Percentiles rank a stretch among this genome's conserved stretches.
Conservation (phyloP, 1,140 invertebrate genomes). For the Drosophila lowei region DNA sequence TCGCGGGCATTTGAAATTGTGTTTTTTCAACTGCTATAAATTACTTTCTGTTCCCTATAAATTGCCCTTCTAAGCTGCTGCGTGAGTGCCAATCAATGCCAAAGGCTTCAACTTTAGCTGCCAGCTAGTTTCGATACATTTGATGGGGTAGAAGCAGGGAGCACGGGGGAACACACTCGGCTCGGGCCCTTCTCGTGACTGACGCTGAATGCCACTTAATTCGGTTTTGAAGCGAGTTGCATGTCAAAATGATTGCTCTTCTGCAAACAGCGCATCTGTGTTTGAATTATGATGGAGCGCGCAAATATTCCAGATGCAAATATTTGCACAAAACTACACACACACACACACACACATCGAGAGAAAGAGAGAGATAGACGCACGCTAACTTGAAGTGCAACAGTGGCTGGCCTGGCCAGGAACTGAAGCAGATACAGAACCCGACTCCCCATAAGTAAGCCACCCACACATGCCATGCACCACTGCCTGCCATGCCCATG, state of each 20-base stretch:
- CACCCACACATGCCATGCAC: conserved; percentile 1
- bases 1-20: no score
- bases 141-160: neutral
- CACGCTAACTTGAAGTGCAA: conserved; percentile 70
- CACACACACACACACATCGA: conserved; percentile 35
- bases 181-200: conserved; percentile 50
- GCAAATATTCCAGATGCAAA: conserved; percentile 87
- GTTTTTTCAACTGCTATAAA: neutral
- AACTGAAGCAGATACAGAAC: conserved; percentile 29
- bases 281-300: conserved; percentile 87
- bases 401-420: conserved; percentile 60
- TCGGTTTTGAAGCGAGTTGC: conserved; percentile 80
- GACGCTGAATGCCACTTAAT: conserved; percentile 81
- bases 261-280: conserved; percentile 86
- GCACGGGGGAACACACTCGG: conserved; percentile 23
- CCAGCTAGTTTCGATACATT: conserved; percentile 17
- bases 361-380: conserved; percentile 12
- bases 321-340: conserved; percentile 84
- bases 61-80: conserved; percentile 39
- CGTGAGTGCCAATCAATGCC: conserved; percentile 70
- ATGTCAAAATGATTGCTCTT: conserved; percentile 88
- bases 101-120: conserved; percentile 28
- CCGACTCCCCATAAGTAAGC: neutral
- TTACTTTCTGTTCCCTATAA: neutral
- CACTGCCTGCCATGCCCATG: neutral